Evolutionary conservation across 2,888 invertebrate species (phyloP).

Genomic region (Heliconius ethilla): DNA sequence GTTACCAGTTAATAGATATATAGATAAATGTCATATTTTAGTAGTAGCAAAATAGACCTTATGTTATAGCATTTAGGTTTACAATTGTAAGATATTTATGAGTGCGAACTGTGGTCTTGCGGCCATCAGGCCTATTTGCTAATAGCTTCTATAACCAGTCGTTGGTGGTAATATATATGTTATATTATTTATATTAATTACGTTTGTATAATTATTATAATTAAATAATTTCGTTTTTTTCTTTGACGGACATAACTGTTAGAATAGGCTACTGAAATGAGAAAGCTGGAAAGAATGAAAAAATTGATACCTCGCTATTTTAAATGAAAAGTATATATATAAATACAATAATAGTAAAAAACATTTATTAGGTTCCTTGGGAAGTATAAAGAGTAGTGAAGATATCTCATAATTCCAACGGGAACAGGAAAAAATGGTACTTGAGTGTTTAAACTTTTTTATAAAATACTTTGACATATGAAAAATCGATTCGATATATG

Average conservation of each 20-base stretch:
- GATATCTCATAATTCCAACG: too few relatives aligned
- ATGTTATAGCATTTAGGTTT: background rate
- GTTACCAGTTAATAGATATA: slow-evolving; percentile 53
- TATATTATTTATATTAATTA: background rate
- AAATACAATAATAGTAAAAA: too few relatives aligned
- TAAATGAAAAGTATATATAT: too few relatives aligned
- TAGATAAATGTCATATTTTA: slow-evolving; percentile 20
- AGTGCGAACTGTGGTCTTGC: slow-evolving; percentile 9
- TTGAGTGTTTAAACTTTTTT: too few relatives aligned
- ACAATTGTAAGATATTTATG: slow-evolving; percentile 5
- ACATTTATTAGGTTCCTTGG: too few relatives aligned
- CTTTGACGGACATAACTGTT: too few relatives aligned
- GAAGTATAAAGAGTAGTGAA: too few relatives aligned
- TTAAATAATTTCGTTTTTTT: too few relatives aligned
- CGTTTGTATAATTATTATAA: background rate
- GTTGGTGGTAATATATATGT: slow-evolving; percentile 2
- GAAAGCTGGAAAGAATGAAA: too few relatives aligned
- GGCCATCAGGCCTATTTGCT: slow-evolving; percentile 9
- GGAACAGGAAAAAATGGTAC: too few relatives aligned
- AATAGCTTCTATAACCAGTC: slow-evolving; percentile 27
- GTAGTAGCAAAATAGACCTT: slow-evolving; percentile 16
- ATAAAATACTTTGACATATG: background rate
- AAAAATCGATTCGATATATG: background rate
- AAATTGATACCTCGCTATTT: too few relatives aligned
- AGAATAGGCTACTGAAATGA: too few relatives aligned